Conservation (phyloP, 1,140 invertebrate genomes). For the Diplogasteroides magnus region DNA sequence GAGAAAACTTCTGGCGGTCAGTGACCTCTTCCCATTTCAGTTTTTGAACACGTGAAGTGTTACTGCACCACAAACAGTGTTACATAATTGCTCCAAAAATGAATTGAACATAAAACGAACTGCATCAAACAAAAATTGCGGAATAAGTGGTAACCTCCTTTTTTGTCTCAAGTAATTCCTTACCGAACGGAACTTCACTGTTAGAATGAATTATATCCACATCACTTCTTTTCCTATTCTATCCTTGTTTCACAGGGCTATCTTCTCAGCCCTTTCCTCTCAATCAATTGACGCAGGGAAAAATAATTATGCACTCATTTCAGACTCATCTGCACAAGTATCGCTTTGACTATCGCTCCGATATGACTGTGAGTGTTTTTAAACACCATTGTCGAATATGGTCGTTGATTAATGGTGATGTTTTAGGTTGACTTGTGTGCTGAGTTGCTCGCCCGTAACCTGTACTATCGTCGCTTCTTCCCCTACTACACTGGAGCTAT, state of each 20-base stretch:
- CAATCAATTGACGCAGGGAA: constrained; percentile 6
- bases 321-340: constrained; percentile 62
- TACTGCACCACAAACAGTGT: too few species aligned
- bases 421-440: constrained; percentile 68
- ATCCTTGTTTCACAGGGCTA: too few species aligned
- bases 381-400: not conserved
- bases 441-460: constrained; percentile 87
- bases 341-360: constrained; percentile 84
- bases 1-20: constrained; percentile 74
- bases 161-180: too few species aligned
- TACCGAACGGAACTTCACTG: too few species aligned
- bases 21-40: constrained; percentile 61
- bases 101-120: not conserved
- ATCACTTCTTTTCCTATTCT: constrained; percentile 4
- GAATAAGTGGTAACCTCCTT: too few species aligned
- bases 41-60: too few species aligned
- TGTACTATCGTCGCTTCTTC: constrained; percentile 95
- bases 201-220: not conserved
- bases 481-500: constrained; percentile 96
- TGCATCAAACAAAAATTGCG: not conserved
- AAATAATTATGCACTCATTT: constrained; percentile 23
- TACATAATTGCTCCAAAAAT: not conserved
- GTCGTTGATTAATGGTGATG: not conserved
- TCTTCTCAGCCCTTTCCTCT: constrained; percentile 13
- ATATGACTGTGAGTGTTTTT: constrained; percentile 70